A percentile compares a stretch with the other conserved stretches of the same genome.
phyloP scores from a whole-genome alignment of 2,888 invertebrate species.

The Drosophila falleni region DNA sequence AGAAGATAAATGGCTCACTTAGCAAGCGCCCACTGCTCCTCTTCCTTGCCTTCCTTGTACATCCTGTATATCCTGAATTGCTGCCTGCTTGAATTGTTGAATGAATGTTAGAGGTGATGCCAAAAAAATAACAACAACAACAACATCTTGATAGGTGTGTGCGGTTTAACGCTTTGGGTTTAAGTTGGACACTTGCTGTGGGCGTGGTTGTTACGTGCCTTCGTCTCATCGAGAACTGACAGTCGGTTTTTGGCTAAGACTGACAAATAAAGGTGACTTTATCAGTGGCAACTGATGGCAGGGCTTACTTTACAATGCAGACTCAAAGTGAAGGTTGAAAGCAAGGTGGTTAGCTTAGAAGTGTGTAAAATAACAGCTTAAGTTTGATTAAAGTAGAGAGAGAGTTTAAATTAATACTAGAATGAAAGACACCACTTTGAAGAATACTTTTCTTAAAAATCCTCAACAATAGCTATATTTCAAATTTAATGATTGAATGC shows the following conservation, averaged over 20 bases:
- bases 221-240: constrained; percentile 46
- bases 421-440: too few species aligned
- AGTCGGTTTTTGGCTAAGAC: constrained; percentile 65
- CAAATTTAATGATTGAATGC: not conserved
- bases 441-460: not conserved
- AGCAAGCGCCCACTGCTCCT: constrained; percentile 63
- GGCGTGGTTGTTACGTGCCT: constrained; percentile 63
- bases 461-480: not conserved
- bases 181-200: constrained; percentile 42
- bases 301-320: constrained; percentile 45
- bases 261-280: constrained; percentile 80
- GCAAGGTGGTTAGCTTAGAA: not conserved
- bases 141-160: constrained; percentile 73
- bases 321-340: not conserved
- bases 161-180: constrained; percentile 75
- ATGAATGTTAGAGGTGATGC: constrained; percentile 56
- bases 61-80: constrained; percentile 12
- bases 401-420: constrained; percentile 3
- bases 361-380: not conserved
- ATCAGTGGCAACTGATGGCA: constrained; percentile 67
- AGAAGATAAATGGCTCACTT: constrained; percentile 85
- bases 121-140: constrained; percentile 35
- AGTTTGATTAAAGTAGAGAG: not conserved
- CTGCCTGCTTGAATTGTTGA: constrained; percentile 20
- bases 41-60: constrained; percentile 15